These are phyloP conservation scores for Pentalonia nigronervosa DNA, from an alignment of 1,140 invertebrate species.

Conservation along the genomic window DNA sequence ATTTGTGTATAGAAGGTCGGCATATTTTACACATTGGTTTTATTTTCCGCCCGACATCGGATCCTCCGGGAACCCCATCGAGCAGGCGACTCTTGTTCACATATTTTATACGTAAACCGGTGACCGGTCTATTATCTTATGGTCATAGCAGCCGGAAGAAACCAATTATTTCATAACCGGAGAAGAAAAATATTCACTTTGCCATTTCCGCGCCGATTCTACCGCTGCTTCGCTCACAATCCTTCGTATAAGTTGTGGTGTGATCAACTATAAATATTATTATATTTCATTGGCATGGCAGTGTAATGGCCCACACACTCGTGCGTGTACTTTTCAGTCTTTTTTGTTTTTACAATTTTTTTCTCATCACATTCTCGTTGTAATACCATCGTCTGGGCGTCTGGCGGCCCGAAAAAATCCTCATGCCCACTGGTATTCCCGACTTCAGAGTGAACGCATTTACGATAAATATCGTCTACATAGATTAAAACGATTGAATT, in stretches of 20 bases:
- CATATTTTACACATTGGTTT: background rate
- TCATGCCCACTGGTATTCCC: too few relatives aligned
- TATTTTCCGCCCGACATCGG: background rate
- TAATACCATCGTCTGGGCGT: too few relatives aligned
- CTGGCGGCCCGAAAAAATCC: too few relatives aligned
- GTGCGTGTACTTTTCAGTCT: background rate
- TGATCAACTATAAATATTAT: background rate
- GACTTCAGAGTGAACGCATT: too few relatives aligned
- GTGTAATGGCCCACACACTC: background rate
- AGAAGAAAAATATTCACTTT: constrained; percentile 2
- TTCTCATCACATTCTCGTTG: background rate
- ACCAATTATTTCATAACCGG: background rate
- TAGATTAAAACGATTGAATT: background rate
- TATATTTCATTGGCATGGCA: background rate
- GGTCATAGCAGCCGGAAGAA: background rate
- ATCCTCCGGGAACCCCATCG: background rate
- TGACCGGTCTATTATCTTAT: background rate
- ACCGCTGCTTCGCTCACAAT: too few relatives aligned
- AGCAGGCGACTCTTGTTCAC: background rate
- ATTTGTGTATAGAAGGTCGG: background rate
- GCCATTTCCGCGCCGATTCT: background rate
- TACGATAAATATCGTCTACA: too few relatives aligned
- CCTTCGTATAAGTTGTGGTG: background rate
- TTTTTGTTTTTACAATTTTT: background rate
- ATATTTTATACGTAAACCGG: background rate